Evolutionary conservation across 2,888 invertebrate genomes (phyloP), one percentile per base, ranked within the genome.

Genomic region (Sphinx pinastri): DNA sequence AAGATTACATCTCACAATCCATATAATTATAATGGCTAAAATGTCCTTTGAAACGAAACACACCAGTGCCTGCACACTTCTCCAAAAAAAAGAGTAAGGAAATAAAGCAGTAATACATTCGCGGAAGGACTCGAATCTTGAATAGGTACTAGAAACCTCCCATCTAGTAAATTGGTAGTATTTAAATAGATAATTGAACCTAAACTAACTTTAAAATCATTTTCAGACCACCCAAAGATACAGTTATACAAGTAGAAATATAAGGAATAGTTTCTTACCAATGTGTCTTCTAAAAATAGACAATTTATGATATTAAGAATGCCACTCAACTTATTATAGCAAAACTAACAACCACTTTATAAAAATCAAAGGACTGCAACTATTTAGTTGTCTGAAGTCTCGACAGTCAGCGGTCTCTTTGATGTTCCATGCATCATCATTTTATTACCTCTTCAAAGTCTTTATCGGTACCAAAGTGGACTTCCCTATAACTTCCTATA

Each of bases 361-460:
- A 7, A 49, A 49, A 63, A 63, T 63, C 49, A 63, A 63, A 60
- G 47, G 19, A 7, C 19, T 13, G 19, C 13, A 13, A 12, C 13
- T 11, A 49, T 49, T 49, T 47, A 25, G 47, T 63, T 49, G 47
- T 59, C 5, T 12, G n/a, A 19, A 19, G 49, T 16, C 12, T 47
- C 38, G 47, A 19, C 19, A 6, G 63, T 19, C 49, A 11, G 19
- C 63, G 47, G 10, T 16, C n/a, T 47, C 49, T 63, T 63, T 63
- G 63, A 63, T 19, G 49, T 63, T 16, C 49, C 63, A 49, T 49
- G 49, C 16, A 13, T 63, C 63, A 63, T 63, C 14, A 63, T 63
- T 63, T 63, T 63, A 63, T 49, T 63, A 63, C 49, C 47, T 49
- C 49, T 49, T 63, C 49, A 16, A 19, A 49, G 19, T 49, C 19